A percentile compares a stretch with the other conserved stretches of the same genome.
Conservation (phyloP, 2,113 vertebrate genomes). For the Rana temporaria region DNA sequence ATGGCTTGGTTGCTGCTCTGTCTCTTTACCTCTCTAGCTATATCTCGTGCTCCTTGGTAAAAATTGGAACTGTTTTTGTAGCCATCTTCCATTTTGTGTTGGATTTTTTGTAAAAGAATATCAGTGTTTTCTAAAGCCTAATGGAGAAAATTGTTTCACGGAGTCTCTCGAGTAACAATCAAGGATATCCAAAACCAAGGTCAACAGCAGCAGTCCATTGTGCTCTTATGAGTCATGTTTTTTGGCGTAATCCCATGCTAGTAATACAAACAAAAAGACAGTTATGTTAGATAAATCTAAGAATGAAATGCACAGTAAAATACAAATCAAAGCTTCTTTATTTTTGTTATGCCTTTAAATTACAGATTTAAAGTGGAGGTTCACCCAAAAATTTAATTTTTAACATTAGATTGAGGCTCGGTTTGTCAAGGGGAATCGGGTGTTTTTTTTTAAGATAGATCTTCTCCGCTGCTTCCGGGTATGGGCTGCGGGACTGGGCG, state of each 20-base stretch:
- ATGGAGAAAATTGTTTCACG: neutral
- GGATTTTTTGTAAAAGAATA: neutral
- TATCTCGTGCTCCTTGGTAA: conserved; percentile 73
- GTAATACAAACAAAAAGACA: conserved; percentile 47
- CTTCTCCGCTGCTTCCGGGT: no score
- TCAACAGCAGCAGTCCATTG: conserved; percentile 9
- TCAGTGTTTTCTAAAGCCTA: neutral
- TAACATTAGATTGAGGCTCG: no score
- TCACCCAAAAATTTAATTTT: no score
- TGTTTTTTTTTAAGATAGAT: no score
- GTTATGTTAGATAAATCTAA: neutral
- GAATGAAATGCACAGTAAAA: no score
- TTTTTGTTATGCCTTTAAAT: no score
- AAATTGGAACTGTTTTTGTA: conserved; percentile 77
- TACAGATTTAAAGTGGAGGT: no score
- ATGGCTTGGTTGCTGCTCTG: conserved; percentile 63
- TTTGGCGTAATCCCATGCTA: conserved; percentile 65
- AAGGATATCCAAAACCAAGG: neutral
- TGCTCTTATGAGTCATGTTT: conserved; percentile 59
- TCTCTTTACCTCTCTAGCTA: conserved; percentile 57
- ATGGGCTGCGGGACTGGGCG: no score
- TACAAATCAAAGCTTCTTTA: no score
- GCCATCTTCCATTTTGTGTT: conserved; percentile 79
- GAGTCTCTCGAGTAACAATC: neutral
- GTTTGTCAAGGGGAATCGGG: no score